Evolutionary conservation across 2,888 invertebrate genomes (phyloP), one percentile per base, ranked within the genome.

Genomic region (Lagria hirta): DNA sequence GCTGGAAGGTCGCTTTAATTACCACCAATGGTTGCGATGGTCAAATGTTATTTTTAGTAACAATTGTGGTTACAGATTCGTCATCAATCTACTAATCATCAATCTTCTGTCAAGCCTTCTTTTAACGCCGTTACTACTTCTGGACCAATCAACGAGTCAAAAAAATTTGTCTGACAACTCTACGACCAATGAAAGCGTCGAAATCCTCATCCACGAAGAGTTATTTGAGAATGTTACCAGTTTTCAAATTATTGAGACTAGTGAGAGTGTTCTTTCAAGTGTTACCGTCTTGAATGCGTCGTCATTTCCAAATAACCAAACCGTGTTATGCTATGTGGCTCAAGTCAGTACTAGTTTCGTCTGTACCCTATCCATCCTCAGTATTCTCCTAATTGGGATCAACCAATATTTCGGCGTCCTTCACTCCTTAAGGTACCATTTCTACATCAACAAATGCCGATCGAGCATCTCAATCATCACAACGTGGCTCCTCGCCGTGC

Each of bases 331-430:
- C 48, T 67, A 66, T 36, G 58, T 77, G 17, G 78, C 79, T 16
- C 85, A 86, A 57, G 81, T 80, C 32, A 77, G 79, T 54, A 81
- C 84, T 20, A 78, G 77, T 33, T 68, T 77, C 35, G 71, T 77
- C 14, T 77, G 76, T 37, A 74, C 80, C 1, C 78, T 81, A 1
- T 81, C 81, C 30, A 77, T 82, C 26, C 71, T 82, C 40, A 80
- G 82, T 33, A 76, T 82, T 3, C 71, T 83, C 4, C 70, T 82
- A 20, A 82, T 83, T 51, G 81, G 80, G 4, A 66, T 82, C 37
- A 83, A 83, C 61, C 78, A 83, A 56, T 83, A 82, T 62, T 79
- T 79, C 52, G 83, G 83, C 1, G 81, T 84, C 5, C 77, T 82
- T 26, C 80, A 80, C 48, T 82, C 83, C 1, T 65, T 84, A 20